phyloP scores from a whole-genome alignment of 64 coral and sea anemone species.

The Hydrozoanthus tunicans region DNA sequence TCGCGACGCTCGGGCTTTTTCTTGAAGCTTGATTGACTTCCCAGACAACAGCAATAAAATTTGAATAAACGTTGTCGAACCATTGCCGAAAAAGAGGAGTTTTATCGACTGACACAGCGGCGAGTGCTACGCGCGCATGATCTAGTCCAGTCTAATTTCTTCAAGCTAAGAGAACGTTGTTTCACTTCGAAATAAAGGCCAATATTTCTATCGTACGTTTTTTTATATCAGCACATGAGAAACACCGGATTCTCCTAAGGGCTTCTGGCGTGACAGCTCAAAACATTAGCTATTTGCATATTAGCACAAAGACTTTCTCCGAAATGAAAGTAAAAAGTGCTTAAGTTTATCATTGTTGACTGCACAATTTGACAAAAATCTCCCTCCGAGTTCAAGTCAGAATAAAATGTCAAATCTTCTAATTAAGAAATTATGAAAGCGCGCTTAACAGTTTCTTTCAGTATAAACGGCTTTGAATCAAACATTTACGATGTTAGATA shows the following conservation, averaged over 20 bases:
- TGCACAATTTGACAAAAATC: neutral
- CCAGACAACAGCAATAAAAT: neutral
- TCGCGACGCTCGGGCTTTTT: neutral
- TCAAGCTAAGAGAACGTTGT: neutral
- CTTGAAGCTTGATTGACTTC: neutral
- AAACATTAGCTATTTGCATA: slow-evolving; percentile 1
- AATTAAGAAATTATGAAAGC: neutral
- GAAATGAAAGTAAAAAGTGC: neutral
- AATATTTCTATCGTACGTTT: neutral
- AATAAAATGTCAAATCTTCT: neutral
- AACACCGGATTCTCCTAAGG: slow-evolving; percentile 1
- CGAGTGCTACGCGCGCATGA: neutral
- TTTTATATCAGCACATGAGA: neutral
- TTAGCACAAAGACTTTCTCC: neutral
- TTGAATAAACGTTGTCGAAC: neutral
- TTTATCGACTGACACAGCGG: neutral
- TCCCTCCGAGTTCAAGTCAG: neutral
- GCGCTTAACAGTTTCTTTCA: neutral
- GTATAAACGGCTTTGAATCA: neutral
- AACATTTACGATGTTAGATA: neutral
- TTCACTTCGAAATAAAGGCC: neutral
- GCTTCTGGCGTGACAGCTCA: neutral
- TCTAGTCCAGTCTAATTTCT: neutral
- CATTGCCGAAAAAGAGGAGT: neutral
- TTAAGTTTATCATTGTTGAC: neutral